phyloP scores from a whole-genome alignment of 2,888 invertebrate genomes.

The Piscicola geometra region DNA sequence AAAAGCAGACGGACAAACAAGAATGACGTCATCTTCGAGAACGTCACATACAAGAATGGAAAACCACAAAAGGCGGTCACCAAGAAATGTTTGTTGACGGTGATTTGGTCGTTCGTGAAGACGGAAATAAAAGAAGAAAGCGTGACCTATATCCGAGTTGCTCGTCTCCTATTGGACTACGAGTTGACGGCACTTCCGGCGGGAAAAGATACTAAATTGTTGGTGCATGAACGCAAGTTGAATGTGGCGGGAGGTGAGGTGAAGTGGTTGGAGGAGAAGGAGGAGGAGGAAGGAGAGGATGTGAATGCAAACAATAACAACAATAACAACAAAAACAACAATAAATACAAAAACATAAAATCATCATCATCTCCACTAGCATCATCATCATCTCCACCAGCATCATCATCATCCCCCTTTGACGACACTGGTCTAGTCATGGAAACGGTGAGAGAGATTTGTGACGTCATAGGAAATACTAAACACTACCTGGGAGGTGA shows the following conservation, averaged over 20 bases:
- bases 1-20: conserved; percentile 15
- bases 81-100: conserved; percentile 20
- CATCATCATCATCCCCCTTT: not conserved
- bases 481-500: not conserved
- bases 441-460: conserved; percentile 18
- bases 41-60: conserved; percentile 27
- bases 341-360: not conserved
- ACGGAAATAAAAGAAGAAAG: conserved; percentile 26
- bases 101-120: conserved; percentile 26
- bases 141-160: conserved; percentile 13
- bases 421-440: conserved; percentile 20
- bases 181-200: not conserved
- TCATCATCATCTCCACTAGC: too few relatives aligned
- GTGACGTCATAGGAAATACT: conserved; percentile 11
- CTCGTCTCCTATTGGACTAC: conserved; percentile 18
- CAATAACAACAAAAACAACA: not conserved
- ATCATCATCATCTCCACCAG: too few relatives aligned
- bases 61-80: conserved; percentile 4
- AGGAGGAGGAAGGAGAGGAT: not conserved
- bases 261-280: conserved; percentile 23
- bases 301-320: not conserved
- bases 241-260: not conserved
- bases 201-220: not conserved
- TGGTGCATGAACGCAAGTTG: conserved; percentile 30
- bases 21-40: conserved; percentile 27